Conservation (phyloP, 2,113 vertebrate species). For the Pomatostomus ruficeps region DNA sequence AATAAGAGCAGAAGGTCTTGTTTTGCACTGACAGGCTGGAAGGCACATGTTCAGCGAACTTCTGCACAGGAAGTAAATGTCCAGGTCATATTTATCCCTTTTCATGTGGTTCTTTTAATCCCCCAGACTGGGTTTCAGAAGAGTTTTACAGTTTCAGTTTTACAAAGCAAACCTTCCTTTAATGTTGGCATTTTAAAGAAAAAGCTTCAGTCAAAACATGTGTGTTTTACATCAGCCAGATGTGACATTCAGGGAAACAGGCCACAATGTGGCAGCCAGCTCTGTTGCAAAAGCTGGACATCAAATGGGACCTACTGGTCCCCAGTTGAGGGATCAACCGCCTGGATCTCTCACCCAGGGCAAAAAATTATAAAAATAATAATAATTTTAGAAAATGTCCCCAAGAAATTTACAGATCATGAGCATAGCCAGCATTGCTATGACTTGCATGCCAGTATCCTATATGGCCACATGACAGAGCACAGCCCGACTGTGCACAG, state of each 20-base stretch:
- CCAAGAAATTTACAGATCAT: not conserved
- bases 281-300: not conserved
- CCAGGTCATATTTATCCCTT: constrained; percentile 79
- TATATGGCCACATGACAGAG: not conserved
- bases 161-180: constrained; percentile 92
- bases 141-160: constrained; percentile 83
- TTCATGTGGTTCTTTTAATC: constrained; percentile 95
- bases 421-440: not conserved
- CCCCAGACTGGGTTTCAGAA: constrained; percentile 84
- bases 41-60: constrained; percentile 89
- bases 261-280: constrained; percentile 73
- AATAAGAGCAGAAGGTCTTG: constrained; percentile 45
- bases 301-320: not conserved
- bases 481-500: not conserved
- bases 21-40: constrained; percentile 69
- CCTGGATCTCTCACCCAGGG: not conserved
- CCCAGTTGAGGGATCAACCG: not conserved
- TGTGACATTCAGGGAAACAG: constrained; percentile 67
- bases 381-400: not conserved
- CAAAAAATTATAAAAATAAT: not conserved
- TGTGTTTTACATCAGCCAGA: constrained; percentile 92
- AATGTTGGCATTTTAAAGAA: constrained; percentile 87
- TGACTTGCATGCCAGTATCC: not conserved
- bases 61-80: constrained; percentile 90
- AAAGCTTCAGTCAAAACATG: constrained; percentile 88